A percentile compares a stretch with the other conserved stretches of the same genome.
phyloP scores from a whole-genome alignment of 2,113 vertebrate species.

The Colius striatus region DNA sequence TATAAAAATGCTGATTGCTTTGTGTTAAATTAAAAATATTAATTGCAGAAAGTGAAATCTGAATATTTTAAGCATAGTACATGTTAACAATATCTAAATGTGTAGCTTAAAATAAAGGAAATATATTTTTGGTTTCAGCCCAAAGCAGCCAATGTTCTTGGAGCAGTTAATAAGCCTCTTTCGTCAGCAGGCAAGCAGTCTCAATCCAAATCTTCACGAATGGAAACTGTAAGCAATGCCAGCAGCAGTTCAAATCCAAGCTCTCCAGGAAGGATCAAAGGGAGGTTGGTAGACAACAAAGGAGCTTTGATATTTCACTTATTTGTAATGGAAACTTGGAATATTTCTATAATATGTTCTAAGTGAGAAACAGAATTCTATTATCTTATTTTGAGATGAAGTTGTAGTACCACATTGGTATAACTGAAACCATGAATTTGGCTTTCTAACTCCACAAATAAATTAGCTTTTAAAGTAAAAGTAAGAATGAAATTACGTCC shows the following conservation, averaged over 20 bases:
- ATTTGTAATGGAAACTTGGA: conserved; percentile 49
- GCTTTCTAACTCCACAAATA: not conserved
- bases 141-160: conserved; percentile 96
- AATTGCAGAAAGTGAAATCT: conserved; percentile 12
- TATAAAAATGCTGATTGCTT: not conserved
- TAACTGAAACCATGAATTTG: conserved; percentile 5
- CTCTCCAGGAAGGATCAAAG: conserved; percentile 95
- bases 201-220: conserved; percentile 95
- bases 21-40: not conserved
- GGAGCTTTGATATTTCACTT: conserved; percentile 49
- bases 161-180: conserved; percentile 97
- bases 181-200: conserved; percentile 94
- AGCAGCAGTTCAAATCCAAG: conserved; percentile 95
- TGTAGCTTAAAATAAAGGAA: conserved; percentile 59
- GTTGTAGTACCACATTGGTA: not conserved
- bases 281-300: conserved; percentile 81
- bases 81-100: conserved; percentile 25
- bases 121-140: conserved; percentile 84
- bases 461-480: not conserved
- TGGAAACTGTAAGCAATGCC: conserved; percentile 97
- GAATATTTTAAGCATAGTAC: conserved; percentile 17
- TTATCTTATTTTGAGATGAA: not conserved
- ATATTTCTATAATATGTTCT: not conserved
- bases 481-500: not conserved
- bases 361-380: not conserved